Percentiles rank a stretch among this genome's conserved stretches.
phyloP scores from a whole-genome alignment of 1,140 invertebrate genomes.

The Batillaria attramentaria region DNA sequence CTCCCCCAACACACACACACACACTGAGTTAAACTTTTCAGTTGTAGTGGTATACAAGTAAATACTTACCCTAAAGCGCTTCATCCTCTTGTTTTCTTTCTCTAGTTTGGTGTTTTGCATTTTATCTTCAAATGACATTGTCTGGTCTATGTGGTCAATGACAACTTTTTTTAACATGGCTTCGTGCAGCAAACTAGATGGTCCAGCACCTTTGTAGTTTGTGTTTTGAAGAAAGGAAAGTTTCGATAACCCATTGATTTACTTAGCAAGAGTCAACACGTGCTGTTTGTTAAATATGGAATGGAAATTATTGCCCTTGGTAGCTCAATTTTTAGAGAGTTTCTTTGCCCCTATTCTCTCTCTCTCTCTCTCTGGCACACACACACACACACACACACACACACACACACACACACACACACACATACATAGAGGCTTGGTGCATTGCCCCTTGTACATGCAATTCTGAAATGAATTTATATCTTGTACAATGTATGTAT shows the following conservation, averaged over 20 bases:
- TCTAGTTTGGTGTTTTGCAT: background rate
- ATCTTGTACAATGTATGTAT: no score
- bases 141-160: background rate
- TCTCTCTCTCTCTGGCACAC: background rate
- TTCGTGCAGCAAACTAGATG: no score
- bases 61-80: background rate
- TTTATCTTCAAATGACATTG: background rate
- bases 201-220: no score
- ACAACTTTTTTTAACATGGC: no score
- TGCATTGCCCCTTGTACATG: no score
- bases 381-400: background rate
- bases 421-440: no score
- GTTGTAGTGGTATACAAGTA: background rate
- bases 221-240: background rate
- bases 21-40: no score
- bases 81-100: background rate
- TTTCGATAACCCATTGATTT: background rate
- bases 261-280: background rate
- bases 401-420: slow-evolving; percentile 2
- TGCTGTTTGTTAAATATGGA: background rate
- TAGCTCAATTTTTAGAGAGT: background rate
- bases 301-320: background rate
- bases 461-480: no score
- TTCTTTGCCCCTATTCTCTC: background rate
- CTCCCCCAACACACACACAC: no score